These are phyloP conservation scores for Chelmon rostratus DNA, from an alignment of 2,797 vertebrate genomes.

Conservation along the genomic window DNA sequence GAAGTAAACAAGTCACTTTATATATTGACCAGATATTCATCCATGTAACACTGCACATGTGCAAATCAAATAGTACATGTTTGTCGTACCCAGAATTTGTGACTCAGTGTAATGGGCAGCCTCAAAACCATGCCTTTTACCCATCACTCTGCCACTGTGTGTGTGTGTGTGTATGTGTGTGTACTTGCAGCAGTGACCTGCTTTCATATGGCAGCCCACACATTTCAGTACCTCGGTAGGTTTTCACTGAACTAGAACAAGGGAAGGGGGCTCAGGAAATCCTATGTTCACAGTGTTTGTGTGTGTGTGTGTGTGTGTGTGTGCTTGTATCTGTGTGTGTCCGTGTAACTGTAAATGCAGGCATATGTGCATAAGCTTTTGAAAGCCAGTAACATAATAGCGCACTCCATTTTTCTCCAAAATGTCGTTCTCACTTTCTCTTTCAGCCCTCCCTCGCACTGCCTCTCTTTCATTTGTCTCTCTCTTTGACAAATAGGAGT, in stretches of 20 bases:
- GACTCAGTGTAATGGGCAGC: slow-evolving; percentile 30
- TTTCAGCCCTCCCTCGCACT: slow-evolving; percentile 44
- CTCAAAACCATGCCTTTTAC: slow-evolving; percentile 26
- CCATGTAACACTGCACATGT: neutral
- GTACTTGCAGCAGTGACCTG: slow-evolving; percentile 71
- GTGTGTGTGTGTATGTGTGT: slow-evolving; percentile 19
- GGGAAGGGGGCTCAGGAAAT: slow-evolving; percentile 71
- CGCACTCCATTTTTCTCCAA: slow-evolving; percentile 77
- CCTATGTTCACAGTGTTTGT: slow-evolving; percentile 28
- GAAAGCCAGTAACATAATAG: slow-evolving; percentile 80
- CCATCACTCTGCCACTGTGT: slow-evolving; percentile 23
- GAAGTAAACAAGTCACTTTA: neutral
- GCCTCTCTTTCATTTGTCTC: slow-evolving; percentile 77
- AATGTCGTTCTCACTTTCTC: slow-evolving; percentile 79
- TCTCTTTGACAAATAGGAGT: slow-evolving; percentile 77
- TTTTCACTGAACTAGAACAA: slow-evolving; percentile 78
- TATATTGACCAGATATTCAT: neutral
- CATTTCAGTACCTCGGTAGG: slow-evolving; percentile 71
- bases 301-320: slow-evolving; percentile 39
- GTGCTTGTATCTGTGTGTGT: slow-evolving; percentile 46
- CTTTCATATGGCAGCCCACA: slow-evolving; percentile 79
- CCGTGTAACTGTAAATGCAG: slow-evolving; percentile 66
- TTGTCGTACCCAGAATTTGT: slow-evolving; percentile 31
- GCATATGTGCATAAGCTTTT: slow-evolving; percentile 72
- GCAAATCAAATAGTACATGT: slow-evolving; percentile 20